Conservation (phyloP, 2,113 vertebrate species). For the Lasiurus cinereus region DNA sequence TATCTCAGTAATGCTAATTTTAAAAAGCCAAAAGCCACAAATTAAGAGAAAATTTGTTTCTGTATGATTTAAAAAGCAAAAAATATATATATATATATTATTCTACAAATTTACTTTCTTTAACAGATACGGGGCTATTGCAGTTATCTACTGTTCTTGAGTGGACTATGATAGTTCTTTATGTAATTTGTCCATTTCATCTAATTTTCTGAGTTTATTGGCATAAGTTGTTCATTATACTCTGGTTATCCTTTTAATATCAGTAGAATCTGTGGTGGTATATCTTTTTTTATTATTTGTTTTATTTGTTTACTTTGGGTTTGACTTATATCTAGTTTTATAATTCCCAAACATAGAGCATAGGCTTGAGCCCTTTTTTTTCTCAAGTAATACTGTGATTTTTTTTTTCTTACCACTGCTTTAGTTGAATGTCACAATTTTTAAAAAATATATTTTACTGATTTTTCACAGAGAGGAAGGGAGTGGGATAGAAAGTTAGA, state of each 20-base stretch:
- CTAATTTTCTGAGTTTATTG: not conserved
- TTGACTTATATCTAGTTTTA: conserved; percentile 9
- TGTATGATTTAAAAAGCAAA: not conserved
- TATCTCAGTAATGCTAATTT: not conserved
- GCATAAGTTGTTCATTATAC: not conserved
- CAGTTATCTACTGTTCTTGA: not conserved
- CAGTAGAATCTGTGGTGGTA: not conserved
- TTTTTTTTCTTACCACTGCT: not conserved
- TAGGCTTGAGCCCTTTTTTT: conserved; percentile 25
- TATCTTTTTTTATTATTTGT: not conserved
- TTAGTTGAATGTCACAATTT: not conserved
- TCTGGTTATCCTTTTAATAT: not conserved
- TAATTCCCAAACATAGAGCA: not conserved
- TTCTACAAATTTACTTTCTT: not conserved
- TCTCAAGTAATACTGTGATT: not conserved
- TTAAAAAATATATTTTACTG: too few relatives aligned
- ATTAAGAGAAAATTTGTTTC: not conserved
- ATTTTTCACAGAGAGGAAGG: too few relatives aligned
- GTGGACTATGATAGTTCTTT: not conserved
- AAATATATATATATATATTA: not conserved
- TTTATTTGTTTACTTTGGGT: not conserved
- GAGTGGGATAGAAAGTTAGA: too few relatives aligned
- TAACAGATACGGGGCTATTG: not conserved
- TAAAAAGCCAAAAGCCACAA: not conserved
- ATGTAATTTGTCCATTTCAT: conserved; percentile 29